phyloP scores from a whole-genome alignment of 1,140 invertebrate species.

The Mycetomoellerius zeteki region DNA sequence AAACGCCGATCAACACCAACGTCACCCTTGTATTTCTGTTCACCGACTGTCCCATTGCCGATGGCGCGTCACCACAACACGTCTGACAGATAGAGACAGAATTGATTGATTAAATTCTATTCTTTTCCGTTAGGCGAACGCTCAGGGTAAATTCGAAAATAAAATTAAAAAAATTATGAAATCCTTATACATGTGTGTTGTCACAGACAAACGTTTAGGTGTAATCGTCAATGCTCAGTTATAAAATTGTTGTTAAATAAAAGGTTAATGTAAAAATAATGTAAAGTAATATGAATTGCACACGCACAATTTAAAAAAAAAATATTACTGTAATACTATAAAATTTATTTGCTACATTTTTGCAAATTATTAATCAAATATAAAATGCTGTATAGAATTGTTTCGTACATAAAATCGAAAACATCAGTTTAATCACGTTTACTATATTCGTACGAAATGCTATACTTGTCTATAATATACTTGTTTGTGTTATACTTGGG shows the following conservation, averaged over 20 bases:
- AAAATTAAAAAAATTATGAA: slow-evolving; percentile 14
- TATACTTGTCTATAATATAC: too few relatives aligned
- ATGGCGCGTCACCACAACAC: slow-evolving; percentile 26
- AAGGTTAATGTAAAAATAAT: not conserved
- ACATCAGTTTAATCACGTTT: not conserved
- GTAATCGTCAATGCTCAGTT: not conserved
- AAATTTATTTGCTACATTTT: not conserved
- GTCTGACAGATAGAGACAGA: slow-evolving; percentile 35
- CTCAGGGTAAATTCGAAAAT: not conserved
- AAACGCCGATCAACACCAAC: slow-evolving; percentile 32
- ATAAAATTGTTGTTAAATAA: not conserved
- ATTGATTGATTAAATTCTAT: slow-evolving; percentile 52
- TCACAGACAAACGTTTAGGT: not conserved
- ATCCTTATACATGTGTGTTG: not conserved
- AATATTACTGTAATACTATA: not conserved
- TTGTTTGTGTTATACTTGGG: too few relatives aligned
- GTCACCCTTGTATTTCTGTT: slow-evolving; percentile 45
- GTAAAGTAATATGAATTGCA: not conserved
- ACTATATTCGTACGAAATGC: not conserved
- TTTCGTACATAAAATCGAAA: not conserved
- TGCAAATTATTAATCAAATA: not conserved
- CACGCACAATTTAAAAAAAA: too few relatives aligned
- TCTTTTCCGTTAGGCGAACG: slow-evolving; percentile 29
- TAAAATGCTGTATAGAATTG: not conserved
- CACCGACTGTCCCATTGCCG: slow-evolving; percentile 6